Evolutionary conservation across 2,888 invertebrate species (phyloP).

Genomic region (Lacanobia wlatinum): DNA sequence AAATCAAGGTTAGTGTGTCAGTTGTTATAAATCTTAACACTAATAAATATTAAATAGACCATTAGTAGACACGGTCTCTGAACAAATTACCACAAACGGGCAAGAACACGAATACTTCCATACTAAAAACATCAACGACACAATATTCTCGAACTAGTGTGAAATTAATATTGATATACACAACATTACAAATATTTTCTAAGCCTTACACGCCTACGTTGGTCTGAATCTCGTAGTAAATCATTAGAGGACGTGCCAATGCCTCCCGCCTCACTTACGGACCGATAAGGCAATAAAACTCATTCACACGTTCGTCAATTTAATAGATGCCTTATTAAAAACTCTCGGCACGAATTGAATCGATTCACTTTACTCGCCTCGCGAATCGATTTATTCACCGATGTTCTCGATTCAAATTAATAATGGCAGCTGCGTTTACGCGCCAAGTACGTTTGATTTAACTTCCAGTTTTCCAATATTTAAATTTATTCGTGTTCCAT

Average conservation of each 20-base stretch:
- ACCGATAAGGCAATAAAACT: conserved; percentile 88
- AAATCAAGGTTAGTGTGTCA: conserved; percentile 51
- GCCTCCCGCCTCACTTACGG: conserved; percentile 75
- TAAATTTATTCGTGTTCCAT: conserved; percentile 84
- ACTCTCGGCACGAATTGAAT: conserved; percentile 79
- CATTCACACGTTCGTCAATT: conserved; percentile 90
- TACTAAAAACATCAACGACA: conserved; percentile 65
- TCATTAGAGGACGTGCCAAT: conserved; percentile 87
- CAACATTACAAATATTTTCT: conserved; percentile 45
- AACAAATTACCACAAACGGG: conserved; percentile 56
- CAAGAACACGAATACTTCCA: conserved; percentile 41
- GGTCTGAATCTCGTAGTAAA: conserved; percentile 74
- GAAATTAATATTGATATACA: conserved; percentile 56
- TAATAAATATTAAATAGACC: conserved; percentile 60
- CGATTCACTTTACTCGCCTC: conserved; percentile 77
- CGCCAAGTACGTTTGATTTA: conserved; percentile 75
- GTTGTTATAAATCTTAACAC: conserved; percentile 43
- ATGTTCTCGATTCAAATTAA: conserved; percentile 82
- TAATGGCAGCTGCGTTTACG: conserved; percentile 81
- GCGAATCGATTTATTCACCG: conserved; percentile 73
- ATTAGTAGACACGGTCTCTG: conserved; percentile 54
- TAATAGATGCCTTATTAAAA: conserved; percentile 89
- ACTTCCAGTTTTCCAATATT: conserved; percentile 72
- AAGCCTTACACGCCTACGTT: conserved; percentile 44
- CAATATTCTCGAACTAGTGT: conserved; percentile 20